Evolutionary conservation across 2,113 vertebrate species (phyloP).

Genomic region (Atlantisia rogersi): DNA sequence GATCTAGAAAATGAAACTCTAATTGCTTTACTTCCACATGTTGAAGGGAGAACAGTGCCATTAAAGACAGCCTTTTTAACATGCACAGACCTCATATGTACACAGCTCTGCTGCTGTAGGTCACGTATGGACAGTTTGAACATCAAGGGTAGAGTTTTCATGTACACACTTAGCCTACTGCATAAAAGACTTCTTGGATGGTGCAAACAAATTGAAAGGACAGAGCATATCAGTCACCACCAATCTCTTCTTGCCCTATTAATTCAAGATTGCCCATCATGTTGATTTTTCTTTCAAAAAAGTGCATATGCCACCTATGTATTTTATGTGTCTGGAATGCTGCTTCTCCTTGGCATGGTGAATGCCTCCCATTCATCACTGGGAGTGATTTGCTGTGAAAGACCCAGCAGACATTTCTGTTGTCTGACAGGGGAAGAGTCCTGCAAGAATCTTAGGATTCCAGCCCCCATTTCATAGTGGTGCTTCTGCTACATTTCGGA

Average conservation of each 20-base stretch:
- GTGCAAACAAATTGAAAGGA: neutral
- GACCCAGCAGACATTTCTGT: neutral
- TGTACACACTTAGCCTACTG: neutral
- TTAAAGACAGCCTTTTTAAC: neutral
- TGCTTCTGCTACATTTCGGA: neutral
- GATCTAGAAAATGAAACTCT: neutral
- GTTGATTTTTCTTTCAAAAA: neutral
- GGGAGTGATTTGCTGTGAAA: neutral
- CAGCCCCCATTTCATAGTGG: neutral
- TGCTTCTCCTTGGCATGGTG: neutral
- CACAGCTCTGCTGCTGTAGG: neutral
- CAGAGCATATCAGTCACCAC: neutral
- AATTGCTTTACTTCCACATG: neutral
- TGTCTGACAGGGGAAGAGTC: neutral
- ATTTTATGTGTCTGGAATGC: neutral
- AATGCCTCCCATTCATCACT: neutral
- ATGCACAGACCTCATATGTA: fast-evolving
- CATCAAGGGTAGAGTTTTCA: neutral
- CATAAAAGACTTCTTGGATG: neutral
- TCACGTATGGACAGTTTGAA: neutral
- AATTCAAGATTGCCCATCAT: neutral
- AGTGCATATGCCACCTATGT: neutral
- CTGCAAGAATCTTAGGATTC: neutral
- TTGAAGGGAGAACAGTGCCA: neutral
- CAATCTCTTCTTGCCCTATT: neutral